A percentile compares a stretch with the other conserved stretches of the same genome.
Conservation (phyloP, 2,797 vertebrate genomes). For the Poecilia velifera region DNA sequence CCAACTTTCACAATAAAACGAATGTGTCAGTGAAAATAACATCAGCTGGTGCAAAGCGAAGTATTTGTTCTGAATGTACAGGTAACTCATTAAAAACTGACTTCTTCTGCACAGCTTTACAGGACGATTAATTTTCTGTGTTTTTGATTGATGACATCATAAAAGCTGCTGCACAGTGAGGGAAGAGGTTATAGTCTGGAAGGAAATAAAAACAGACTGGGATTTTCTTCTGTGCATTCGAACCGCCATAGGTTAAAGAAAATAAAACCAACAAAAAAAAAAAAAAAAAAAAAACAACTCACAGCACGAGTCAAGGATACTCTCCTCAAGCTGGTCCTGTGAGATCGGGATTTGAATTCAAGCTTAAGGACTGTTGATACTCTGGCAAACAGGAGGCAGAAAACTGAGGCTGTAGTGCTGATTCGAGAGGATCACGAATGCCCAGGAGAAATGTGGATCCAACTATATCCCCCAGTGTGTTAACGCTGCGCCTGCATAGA, state of each 20-base stretch:
- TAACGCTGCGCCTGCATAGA: conserved; percentile 36
- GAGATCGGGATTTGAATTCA: conserved; percentile 50
- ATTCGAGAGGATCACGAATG: conserved; percentile 50
- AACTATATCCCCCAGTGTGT: conserved; percentile 32
- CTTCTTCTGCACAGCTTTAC: not conserved
- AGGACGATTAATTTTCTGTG: not conserved
- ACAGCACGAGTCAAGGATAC: conserved; percentile 24
- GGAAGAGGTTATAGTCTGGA: not conserved
- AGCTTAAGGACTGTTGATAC: conserved; percentile 44
- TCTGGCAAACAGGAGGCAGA: conserved; percentile 33
- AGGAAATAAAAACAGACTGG: not conserved
- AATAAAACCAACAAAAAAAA: conserved; percentile 1
- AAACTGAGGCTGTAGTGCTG: conserved; percentile 29
- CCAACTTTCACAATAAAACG: not conserved
- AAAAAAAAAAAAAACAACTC: conserved; percentile 10
- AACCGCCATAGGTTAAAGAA: conserved; percentile 3
- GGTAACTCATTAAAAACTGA: too few relatives aligned
- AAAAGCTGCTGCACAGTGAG: not conserved
- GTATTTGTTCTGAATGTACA: too few relatives aligned
- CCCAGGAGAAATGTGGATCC: conserved; percentile 36
- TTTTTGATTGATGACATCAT: not conserved
- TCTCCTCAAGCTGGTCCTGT: not conserved
- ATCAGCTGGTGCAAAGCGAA: not conserved
- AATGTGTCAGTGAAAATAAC: not conserved
- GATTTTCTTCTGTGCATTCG: conserved; percentile 6